phyloP scores from a whole-genome alignment of 1,140 invertebrate genomes.

The Metaphire vulgaris region DNA sequence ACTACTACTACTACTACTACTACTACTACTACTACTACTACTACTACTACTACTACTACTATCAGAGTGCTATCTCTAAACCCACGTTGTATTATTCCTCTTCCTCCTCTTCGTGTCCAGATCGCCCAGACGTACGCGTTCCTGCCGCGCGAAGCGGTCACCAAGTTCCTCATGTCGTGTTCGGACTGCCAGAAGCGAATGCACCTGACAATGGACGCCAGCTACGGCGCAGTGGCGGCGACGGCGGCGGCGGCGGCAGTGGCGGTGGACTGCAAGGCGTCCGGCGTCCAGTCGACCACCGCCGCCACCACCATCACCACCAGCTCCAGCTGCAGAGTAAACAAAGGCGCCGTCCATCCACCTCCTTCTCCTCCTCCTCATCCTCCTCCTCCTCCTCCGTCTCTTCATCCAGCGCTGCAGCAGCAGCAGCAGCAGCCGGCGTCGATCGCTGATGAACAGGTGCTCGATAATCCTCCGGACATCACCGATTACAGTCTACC shows the following conservation, averaged over 20 bases:
- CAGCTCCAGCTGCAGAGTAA: no score
- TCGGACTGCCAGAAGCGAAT: conserved; percentile 85
- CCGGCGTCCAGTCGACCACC: not conserved
- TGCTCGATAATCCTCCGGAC: not conserved
- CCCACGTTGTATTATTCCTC: no score
- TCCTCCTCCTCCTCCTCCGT: not conserved
- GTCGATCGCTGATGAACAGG: not conserved
- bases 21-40: no score
- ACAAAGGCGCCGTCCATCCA: no score
- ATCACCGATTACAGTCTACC: not conserved
- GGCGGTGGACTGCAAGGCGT: not conserved
- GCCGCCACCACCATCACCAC: not conserved
- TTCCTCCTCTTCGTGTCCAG: no score
- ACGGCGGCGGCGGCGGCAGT: no score
- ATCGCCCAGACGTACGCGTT: conserved; percentile 93
- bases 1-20: no score
- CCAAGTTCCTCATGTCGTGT: conserved; percentile 83
- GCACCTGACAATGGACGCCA: conserved; percentile 56
- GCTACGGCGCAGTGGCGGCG: not conserved
- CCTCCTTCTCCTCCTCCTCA: no score
- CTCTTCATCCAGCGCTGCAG: no score
- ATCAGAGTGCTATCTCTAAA: no score
- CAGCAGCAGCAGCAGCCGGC: not conserved
- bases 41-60: no score
- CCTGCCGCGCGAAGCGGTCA: conserved; percentile 86